Percentiles rank a stretch among this genome's conserved stretches.
Conservation (phyloP, 2,888 invertebrate species). For the Lasioglossum morio region DNA sequence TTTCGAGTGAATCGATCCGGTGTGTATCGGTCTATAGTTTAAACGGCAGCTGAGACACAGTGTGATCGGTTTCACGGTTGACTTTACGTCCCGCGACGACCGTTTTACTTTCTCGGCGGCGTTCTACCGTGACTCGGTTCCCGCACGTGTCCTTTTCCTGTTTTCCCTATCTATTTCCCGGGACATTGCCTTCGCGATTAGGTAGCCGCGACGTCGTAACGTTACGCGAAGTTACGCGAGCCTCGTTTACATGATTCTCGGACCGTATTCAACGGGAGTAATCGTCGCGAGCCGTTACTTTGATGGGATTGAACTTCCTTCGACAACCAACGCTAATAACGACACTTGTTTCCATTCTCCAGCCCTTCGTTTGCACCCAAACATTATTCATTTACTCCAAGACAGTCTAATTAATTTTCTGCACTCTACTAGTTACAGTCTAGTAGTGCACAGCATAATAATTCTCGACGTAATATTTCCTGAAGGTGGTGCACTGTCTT, state of each 20-base stretch:
- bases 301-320: constrained; percentile 70
- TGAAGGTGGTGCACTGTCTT: no score
- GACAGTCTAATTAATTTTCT: neutral
- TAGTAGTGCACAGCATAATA: no score
- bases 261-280: constrained; percentile 56
- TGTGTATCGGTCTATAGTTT: neutral
- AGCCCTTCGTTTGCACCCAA: neutral
- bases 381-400: neutral
- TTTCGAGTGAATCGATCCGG: neutral
- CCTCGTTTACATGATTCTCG: constrained; percentile 63
- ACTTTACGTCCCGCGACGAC: constrained; percentile 22
- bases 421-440: no score
- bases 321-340: constrained; percentile 28
- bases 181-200: constrained; percentile 58
- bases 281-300: constrained; percentile 67
- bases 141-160: constrained; percentile 37
- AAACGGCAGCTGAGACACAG: neutral
- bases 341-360: neutral
- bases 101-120: constrained; percentile 49
- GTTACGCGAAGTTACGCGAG: constrained; percentile 63
- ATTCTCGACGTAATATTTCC: no score
- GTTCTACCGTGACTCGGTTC: constrained; percentile 38
- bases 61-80: constrained; percentile 10
- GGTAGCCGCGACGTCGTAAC: constrained; percentile 28
- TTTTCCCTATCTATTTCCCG: constrained; percentile 53